Percentiles rank a stretch among this genome's conserved stretches.
These are phyloP conservation scores for Andrena dorsata DNA, from an alignment of 2,888 invertebrate genomes.

Conservation along the genomic window DNA sequence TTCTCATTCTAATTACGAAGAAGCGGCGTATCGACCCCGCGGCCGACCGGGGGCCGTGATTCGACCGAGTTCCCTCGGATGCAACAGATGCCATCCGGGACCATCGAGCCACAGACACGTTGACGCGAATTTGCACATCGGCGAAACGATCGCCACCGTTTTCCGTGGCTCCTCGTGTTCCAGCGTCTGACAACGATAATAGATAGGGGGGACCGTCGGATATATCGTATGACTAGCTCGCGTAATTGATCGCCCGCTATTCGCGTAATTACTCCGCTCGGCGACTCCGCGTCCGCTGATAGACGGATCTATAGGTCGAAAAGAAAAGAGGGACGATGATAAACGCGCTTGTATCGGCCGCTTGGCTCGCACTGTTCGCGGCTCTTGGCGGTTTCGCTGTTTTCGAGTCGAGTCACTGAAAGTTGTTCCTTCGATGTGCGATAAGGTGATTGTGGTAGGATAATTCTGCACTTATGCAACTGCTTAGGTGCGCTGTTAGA, in stretches of 20 bases:
- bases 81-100: slow-evolving; percentile 57
- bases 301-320: slow-evolving; percentile 16
- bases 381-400: too few species aligned
- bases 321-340: slow-evolving; percentile 9
- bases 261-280: not conserved
- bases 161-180: slow-evolving; percentile 8
- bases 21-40: slow-evolving; percentile 31
- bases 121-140: not conserved
- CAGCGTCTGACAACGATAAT: slow-evolving; percentile 52
- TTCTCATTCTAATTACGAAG: slow-evolving; percentile 70
- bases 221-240: slow-evolving; percentile 46
- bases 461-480: too few species aligned
- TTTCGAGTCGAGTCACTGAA: too few species aligned
- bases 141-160: not conserved
- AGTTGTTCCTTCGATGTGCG: too few species aligned
- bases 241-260: slow-evolving; percentile 29
- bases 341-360: not conserved
- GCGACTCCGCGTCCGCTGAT: slow-evolving; percentile 13
- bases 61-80: slow-evolving; percentile 46
- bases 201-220: slow-evolving; percentile 14
- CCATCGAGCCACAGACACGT: not conserved
- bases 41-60: not conserved
- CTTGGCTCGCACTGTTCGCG: too few species aligned
- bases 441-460: too few species aligned
- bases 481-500: too few species aligned